Base-by-base conservation (phyloP, 2,113 vertebrate species). In the Piprites chloris region DNA sequence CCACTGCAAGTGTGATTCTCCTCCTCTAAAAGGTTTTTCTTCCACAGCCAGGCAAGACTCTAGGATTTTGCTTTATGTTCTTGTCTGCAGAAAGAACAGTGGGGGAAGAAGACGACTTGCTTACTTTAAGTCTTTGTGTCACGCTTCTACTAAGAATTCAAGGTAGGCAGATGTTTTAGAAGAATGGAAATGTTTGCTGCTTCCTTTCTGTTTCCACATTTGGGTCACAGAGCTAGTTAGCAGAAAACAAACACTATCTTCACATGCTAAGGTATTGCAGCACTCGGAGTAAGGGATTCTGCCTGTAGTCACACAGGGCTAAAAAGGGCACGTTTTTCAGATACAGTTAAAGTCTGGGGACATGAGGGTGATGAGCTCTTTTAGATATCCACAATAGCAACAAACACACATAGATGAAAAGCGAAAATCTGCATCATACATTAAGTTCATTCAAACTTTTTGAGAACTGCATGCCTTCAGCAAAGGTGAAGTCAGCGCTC, bases 221-320 rank as follows among this genome's bases (percentile, higher is more conserved):
- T 53, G 10, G 9, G 4, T 53, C 8, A 11, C 20, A 91, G 42
- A 92, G 52, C 5, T 37, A 44, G 28, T 44, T n/a, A 32, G 7
- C 3, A 1, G 30, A 62, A 74, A 75, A 26, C 15, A 66, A 59
- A 78, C 7, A 27, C 8, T 15, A 16, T 14, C 18, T 55, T 68
- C 37, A 63, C 23, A 12, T 19, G 14, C 14, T 77, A 50, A 58
- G 2, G 8, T 59, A 62, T 46, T 35, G 11, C 39, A 67, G 37
- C 32, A 90, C 32, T 35, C 44, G 37, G 9, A 37, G 12, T 11
- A 66, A 87, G 20, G 10, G 4, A 75, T 65, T 79, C 56, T 52
- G 9, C 15, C 22, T 52, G 18, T 15, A 47, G 33, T 23, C 47
- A 39, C 26, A 53, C 0, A 2, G 9, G 12, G 5, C 5, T 4